phyloP scores from a whole-genome alignment of 2,888 invertebrate genomes.

The Deilephila porcellus region DNA sequence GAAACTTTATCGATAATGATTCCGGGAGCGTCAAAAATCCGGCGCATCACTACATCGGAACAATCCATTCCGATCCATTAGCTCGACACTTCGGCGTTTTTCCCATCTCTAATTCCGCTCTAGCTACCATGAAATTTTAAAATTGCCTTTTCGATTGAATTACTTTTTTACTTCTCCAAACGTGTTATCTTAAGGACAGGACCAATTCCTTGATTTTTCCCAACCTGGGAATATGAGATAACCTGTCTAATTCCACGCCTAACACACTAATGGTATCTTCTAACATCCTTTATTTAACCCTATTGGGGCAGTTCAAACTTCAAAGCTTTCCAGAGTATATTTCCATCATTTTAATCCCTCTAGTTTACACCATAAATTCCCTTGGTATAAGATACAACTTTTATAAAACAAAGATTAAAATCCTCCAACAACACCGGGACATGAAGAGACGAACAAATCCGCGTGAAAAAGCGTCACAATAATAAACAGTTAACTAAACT shows the following conservation, averaged over 20 bases:
- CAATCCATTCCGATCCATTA: conserved; percentile 23
- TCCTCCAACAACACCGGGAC: background rate
- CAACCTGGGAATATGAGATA: too few relatives aligned
- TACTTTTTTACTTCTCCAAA: conserved; percentile 1
- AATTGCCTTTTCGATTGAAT: conserved; percentile 23
- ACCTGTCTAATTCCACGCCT: too few relatives aligned
- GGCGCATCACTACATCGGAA: background rate
- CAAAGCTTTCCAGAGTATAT: too few relatives aligned
- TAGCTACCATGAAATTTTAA: conserved; percentile 24
- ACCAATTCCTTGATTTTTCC: too few relatives aligned
- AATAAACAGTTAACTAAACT: conserved; percentile 20
- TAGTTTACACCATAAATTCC: too few relatives aligned
- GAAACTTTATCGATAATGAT: background rate
- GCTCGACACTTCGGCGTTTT: conserved; percentile 8
- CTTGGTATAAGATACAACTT: too few relatives aligned
- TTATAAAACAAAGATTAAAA: background rate
- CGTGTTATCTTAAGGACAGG: background rate
- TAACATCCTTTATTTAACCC: too few relatives aligned
- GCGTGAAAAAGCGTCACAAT: conserved; percentile 8
- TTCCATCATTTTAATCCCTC: too few relatives aligned
- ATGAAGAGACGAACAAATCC: background rate
- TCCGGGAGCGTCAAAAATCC: too few relatives aligned
- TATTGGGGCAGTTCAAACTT: too few relatives aligned
- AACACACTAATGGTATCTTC: too few relatives aligned
- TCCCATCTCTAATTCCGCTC: conserved; percentile 24